These are phyloP conservation scores for Pseudomyrmex cubaensis DNA, from an alignment of 1,140 invertebrate genomes.

Conservation along the genomic window DNA sequence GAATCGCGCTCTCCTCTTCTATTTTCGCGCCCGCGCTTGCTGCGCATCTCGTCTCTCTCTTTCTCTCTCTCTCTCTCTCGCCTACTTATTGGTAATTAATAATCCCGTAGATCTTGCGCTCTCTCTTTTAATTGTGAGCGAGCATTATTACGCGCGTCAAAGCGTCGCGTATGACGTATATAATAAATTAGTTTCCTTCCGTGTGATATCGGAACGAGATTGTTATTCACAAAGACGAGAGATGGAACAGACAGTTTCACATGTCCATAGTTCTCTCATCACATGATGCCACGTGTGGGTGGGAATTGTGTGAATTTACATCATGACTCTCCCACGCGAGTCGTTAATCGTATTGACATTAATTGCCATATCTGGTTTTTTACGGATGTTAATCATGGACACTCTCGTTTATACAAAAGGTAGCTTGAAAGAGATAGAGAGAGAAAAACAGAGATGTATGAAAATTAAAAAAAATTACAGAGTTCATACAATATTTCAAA, in stretches of 20 bases:
- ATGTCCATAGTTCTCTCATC: background rate
- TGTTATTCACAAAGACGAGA: background rate
- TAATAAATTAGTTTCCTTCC: background rate
- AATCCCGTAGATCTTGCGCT: constrained; percentile 43
- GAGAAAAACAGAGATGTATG: no score
- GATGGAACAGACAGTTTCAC: no score
- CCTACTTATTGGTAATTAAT: constrained; percentile 46
- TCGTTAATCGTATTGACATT: constrained; percentile 9
- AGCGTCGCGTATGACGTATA: constrained; percentile 8
- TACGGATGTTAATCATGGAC: background rate
- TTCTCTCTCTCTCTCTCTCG: background rate
- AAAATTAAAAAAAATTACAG: no score
- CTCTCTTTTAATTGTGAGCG: constrained; percentile 11
- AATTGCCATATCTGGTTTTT: background rate
- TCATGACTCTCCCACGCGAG: background rate
- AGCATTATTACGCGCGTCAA: background rate
- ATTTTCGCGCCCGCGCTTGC: background rate
- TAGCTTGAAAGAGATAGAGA: no score
- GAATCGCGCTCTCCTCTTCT: background rate
- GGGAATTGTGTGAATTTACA: background rate
- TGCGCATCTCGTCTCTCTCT: background rate
- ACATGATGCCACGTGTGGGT: background rate
- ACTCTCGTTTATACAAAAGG: no score
- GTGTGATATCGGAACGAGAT: background rate
- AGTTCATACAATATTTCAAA: no score